phyloP scores from a whole-genome alignment of 2,888 invertebrate species.

The Hypercompe scribonia region DNA sequence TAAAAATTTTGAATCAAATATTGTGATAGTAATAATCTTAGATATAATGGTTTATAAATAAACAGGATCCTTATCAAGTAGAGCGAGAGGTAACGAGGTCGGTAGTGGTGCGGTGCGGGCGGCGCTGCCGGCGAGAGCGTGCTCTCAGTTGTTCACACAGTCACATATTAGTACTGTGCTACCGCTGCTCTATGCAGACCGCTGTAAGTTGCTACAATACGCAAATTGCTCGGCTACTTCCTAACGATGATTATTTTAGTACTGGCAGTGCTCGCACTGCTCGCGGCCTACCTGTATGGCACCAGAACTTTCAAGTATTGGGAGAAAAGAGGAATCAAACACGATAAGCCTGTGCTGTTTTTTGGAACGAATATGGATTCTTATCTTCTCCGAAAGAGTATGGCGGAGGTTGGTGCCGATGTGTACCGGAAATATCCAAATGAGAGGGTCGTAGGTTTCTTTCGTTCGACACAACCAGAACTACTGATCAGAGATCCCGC shows the following conservation, averaged over 20 bases:
- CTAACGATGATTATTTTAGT: conserved; percentile 12
- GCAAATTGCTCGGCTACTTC: not conserved
- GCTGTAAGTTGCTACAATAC: not conserved
- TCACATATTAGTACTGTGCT: not conserved
- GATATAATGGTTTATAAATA: not conserved
- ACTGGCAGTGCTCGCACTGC: conserved; percentile 28
- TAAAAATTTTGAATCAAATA: not conserved
- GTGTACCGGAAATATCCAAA: conserved; percentile 65
- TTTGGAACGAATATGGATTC: conserved; percentile 58
- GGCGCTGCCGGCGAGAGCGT: not conserved
- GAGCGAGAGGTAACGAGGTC: not conserved
- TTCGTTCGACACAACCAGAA: conserved; percentile 57
- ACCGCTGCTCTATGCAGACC: not conserved
- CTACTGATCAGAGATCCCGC: conserved; percentile 67
- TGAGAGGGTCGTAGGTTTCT: conserved; percentile 67
- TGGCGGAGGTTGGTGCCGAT: conserved; percentile 59
- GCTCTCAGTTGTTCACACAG: not conserved
- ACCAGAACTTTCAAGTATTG: conserved; percentile 66
- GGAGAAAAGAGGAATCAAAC: conserved; percentile 61
- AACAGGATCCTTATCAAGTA: not conserved
- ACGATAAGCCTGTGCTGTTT: conserved; percentile 60
- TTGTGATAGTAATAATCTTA: not conserved
- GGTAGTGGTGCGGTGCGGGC: not conserved
- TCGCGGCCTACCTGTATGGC: conserved; percentile 60
- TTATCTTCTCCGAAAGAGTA: conserved; percentile 55